phyloP scores from a whole-genome alignment of 2,888 invertebrate genomes.

The Plutella xylostella region DNA sequence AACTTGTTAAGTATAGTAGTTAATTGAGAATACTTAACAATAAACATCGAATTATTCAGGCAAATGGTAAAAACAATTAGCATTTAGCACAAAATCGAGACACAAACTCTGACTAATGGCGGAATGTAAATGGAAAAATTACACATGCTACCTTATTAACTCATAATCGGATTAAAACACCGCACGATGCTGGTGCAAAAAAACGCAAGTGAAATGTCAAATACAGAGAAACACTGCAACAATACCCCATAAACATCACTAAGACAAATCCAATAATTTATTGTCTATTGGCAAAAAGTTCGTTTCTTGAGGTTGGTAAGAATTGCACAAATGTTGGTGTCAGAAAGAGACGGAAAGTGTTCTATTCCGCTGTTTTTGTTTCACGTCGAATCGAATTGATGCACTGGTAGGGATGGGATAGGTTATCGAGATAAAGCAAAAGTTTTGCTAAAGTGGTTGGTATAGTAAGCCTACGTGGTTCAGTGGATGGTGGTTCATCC shows the following conservation, averaged over 20 bases:
- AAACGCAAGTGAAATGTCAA: conserved; percentile 1
- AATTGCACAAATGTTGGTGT: conserved; percentile 30
- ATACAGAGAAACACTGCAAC: conserved; percentile 25
- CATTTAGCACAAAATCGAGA: too few species aligned
- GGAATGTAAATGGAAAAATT: too few species aligned
- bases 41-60: too few species aligned
- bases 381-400: conserved; percentile 50
- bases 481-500: too few species aligned
- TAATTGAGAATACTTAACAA: too few species aligned
- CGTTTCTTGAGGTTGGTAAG: conserved; percentile 8
- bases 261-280: conserved; percentile 58
- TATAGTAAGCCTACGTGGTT: too few species aligned
- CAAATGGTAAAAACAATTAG: too few species aligned
- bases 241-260: conserved; percentile 50
- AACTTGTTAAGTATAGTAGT: too few species aligned
- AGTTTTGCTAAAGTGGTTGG: too few species aligned
- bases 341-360: conserved; percentile 31
- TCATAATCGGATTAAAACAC: background rate
- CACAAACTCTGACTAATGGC: too few species aligned
- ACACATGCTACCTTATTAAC: background rate
- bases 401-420: conserved; percentile 26
- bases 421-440: too few species aligned
- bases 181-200: background rate
- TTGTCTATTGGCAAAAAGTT: conserved; percentile 34
- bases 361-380: conserved; percentile 37